Conservation (phyloP, 92 coral and sea anemone genomes). For the Heteractis magnifica region DNA sequence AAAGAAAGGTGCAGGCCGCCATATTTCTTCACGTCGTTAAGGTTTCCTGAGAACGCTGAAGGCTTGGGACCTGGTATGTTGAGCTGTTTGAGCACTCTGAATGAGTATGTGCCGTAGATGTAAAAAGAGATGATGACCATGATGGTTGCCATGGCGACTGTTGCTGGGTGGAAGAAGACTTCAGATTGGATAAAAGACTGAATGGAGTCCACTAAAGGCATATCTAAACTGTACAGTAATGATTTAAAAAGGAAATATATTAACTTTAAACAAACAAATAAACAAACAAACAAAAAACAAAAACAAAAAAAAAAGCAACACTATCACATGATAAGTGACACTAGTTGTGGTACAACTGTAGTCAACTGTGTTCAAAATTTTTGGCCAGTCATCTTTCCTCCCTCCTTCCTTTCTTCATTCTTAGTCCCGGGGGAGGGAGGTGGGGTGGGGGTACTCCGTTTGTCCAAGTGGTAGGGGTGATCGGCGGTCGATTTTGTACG, state of each 20-base stretch:
- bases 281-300: too few species aligned
- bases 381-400: too few species aligned
- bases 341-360: too few species aligned
- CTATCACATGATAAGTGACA: too few species aligned
- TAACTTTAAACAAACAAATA: too few species aligned
- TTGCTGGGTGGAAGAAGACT: neutral
- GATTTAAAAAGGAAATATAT: neutral
- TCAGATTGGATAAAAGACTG: neutral
- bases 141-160: slow-evolving; percentile 2
- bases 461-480: too few species aligned
- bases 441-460: too few species aligned
- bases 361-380: too few species aligned
- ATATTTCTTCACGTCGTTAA: slow-evolving; percentile 49
- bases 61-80: slow-evolving; percentile 70
- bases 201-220: neutral
- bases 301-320: too few species aligned
- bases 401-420: too few species aligned
- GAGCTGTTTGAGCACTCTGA: slow-evolving; percentile 38
- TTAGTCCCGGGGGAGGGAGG: too few species aligned
- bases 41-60: slow-evolving; percentile 58
- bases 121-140: neutral
- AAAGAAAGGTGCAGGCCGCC: slow-evolving; percentile 62
- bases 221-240: neutral
- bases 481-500: too few species aligned
- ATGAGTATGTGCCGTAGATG: slow-evolving; percentile 41